Conservation (phyloP, 2,113 vertebrate species). For the Chiloscyllium plagiosum region DNA sequence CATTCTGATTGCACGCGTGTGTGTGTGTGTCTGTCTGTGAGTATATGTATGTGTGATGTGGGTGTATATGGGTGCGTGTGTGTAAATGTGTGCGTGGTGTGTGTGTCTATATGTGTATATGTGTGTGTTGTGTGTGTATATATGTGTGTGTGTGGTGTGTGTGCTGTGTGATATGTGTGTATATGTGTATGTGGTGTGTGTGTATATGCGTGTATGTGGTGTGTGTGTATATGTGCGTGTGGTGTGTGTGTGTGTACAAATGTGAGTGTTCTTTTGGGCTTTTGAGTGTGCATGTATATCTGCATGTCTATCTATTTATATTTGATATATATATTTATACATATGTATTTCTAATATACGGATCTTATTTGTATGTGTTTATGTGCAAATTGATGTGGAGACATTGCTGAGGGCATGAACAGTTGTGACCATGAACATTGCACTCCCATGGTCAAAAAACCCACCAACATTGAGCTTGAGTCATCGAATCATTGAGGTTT, state of each 20-base stretch:
- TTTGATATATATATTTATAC: background rate
- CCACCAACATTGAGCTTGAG: background rate
- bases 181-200: background rate
- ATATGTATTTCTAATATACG: background rate
- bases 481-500: too few relatives aligned
- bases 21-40: background rate
- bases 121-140: too few relatives aligned
- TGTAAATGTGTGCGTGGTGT: too few relatives aligned
- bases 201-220: background rate
- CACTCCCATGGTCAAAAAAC: too few relatives aligned
- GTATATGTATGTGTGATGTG: background rate
- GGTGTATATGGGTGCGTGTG: background rate
- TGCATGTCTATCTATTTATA: background rate
- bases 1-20: background rate
- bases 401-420: background rate
- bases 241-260: too few relatives aligned
- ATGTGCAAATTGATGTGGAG: background rate
- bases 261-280: background rate
- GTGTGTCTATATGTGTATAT: background rate
- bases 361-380: background rate
- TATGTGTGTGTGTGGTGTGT: too few relatives aligned
- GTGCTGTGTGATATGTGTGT: background rate
- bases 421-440: background rate
- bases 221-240: too few relatives aligned
- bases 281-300: too few relatives aligned